A percentile compares a stretch with the other conserved stretches of the same genome.
phyloP scores from a whole-genome alignment of 2,113 vertebrate genomes.

The Ahaetulla prasina region DNA sequence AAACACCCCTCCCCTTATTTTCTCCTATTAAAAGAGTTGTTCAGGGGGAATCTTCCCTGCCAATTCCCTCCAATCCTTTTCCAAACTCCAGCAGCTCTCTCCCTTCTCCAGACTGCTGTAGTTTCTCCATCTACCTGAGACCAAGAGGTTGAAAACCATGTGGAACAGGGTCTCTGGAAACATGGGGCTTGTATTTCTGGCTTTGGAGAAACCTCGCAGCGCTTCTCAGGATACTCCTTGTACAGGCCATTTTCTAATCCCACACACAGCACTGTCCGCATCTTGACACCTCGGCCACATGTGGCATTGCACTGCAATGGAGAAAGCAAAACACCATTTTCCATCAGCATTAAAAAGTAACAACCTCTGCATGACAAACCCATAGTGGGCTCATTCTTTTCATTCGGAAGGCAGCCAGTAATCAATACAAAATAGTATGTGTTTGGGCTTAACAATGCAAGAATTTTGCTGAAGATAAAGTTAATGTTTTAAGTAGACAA shows the following conservation, averaged over 20 bases:
- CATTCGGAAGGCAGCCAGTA: not conserved
- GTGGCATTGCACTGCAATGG: conserved; percentile 71
- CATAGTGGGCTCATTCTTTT: not conserved
- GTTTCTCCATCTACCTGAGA: conserved; percentile 73
- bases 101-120: not conserved
- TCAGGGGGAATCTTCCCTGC: not conserved
- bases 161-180: conserved; percentile 79
- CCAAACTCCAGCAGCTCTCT: not conserved
- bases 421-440: not conserved
- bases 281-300: conserved; percentile 75
- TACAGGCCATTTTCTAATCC: conserved; percentile 75
- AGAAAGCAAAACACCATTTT: not conserved
- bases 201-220: conserved; percentile 59
- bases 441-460: not conserved
- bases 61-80: not conserved
- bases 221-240: conserved; percentile 71
- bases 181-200: conserved; percentile 70
- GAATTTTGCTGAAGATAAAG: not conserved
- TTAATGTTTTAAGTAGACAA: not conserved
- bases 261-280: conserved; percentile 70
- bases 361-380: not conserved
- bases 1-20: not conserved
- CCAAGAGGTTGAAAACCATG: conserved; percentile 84
- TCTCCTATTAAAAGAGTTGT: not conserved
- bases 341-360: not conserved